phyloP scores from a whole-genome alignment of 2,888 invertebrate species.

The Gymnosoma rotundatum region DNA sequence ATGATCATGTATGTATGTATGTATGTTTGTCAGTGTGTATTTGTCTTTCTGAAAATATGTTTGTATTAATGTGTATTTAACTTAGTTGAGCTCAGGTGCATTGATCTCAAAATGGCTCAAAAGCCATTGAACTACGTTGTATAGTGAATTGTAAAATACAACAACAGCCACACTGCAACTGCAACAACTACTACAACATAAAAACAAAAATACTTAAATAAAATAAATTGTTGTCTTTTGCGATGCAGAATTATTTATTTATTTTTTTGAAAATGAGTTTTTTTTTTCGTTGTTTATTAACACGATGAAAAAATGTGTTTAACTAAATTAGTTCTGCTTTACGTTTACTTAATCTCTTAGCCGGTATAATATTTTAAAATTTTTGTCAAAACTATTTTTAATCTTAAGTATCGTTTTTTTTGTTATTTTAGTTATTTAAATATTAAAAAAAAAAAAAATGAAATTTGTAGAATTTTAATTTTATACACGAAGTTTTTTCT shows the following conservation, averaged over 20 bases:
- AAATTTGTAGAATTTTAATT: background rate
- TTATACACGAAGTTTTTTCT: no score
- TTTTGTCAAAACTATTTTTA: conserved; percentile 38
- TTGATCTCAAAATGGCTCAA: conserved; percentile 81
- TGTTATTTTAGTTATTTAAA: background rate
- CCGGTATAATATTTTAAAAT: conserved; percentile 21
- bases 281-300: conserved; percentile 3
- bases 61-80: conserved; percentile 25
- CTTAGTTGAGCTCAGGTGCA: conserved; percentile 76
- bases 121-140: conserved; percentile 79
- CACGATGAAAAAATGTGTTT: conserved; percentile 34
- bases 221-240: conserved; percentile 62
- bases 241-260: conserved; percentile 63
- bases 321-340: conserved; percentile 52
- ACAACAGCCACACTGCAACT: conserved; percentile 29
- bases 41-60: background rate
- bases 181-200: conserved; percentile 18
- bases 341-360: conserved; percentile 9
- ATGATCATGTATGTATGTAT: conserved; percentile 1
- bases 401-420: conserved; percentile 22
- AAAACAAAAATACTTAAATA: conserved; percentile 16
- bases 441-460: background rate
- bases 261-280: conserved; percentile 39
- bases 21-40: conserved; percentile 18
- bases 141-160: conserved; percentile 58